A percentile compares a stretch with the other conserved stretches of the same genome.
These are phyloP conservation scores for Campoplex capitator DNA, from an alignment of 2,888 invertebrate species.

Conservation along the genomic window DNA sequence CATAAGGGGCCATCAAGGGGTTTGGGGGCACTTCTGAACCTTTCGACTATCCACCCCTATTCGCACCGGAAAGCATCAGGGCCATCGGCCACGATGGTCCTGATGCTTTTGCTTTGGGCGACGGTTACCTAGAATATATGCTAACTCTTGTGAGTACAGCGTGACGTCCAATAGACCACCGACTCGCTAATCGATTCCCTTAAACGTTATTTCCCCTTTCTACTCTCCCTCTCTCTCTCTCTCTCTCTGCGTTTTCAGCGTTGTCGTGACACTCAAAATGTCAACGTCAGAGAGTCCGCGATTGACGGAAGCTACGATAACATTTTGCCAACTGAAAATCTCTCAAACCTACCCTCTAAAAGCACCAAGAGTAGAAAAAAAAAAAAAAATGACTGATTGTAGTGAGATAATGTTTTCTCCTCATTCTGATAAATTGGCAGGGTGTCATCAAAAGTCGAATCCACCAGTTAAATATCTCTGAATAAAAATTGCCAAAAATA, in stretches of 20 bases:
- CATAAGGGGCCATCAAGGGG: conserved; percentile 11
- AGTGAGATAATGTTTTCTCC: background rate
- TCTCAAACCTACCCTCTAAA: background rate
- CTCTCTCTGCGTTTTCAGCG: conserved; percentile 31
- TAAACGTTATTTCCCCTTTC: conserved; percentile 59
- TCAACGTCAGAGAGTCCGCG: conserved; percentile 42
- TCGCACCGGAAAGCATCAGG: conserved; percentile 47
- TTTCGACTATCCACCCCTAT: conserved; percentile 34
- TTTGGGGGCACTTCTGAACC: conserved; percentile 42
- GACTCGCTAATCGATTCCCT: conserved; percentile 65
- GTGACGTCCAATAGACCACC: conserved; percentile 37
- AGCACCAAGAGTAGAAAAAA: no score
- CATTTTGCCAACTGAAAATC: background rate
- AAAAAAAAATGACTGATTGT: background rate
- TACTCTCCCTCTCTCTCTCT: conserved; percentile 52
- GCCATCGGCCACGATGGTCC: conserved; percentile 51
- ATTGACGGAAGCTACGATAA: conserved; percentile 26
- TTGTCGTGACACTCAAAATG: conserved; percentile 39
- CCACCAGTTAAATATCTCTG: background rate
- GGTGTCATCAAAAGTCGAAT: background rate
- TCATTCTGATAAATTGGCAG: background rate
- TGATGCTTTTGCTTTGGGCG: conserved; percentile 61
- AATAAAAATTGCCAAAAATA: background rate
- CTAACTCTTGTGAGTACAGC: conserved; percentile 48
- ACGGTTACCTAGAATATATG: conserved; percentile 67